phyloP scores from a whole-genome alignment of 2,113 vertebrate species.

The Forbesichthys papilliferus region DNA sequence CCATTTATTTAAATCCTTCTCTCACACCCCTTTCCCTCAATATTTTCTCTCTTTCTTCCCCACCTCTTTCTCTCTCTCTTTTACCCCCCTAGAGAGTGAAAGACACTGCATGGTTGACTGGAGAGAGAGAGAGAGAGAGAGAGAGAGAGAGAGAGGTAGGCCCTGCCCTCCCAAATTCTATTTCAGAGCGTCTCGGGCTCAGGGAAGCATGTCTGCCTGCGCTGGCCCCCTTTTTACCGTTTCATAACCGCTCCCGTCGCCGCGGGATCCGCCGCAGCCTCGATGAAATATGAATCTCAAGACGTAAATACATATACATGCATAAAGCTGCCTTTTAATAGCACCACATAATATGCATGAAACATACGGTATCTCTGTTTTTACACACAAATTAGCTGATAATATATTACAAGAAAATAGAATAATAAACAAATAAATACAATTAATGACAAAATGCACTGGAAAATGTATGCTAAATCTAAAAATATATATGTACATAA shows the following conservation, averaged over 20 bases:
- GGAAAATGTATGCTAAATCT: too few relatives aligned
- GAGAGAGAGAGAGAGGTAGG: slow-evolving; percentile 69
- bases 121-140: slow-evolving; percentile 66
- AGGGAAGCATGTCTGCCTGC: slow-evolving; percentile 64
- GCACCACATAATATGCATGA: too few relatives aligned
- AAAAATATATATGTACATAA: too few relatives aligned
- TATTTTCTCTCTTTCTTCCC: slow-evolving; percentile 11
- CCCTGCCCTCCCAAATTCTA: slow-evolving; percentile 72
- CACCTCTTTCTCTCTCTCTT: slow-evolving; percentile 39
- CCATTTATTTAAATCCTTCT: neutral
- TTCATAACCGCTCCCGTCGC: slow-evolving; percentile 38
- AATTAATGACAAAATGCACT: too few relatives aligned
- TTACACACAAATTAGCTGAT: too few relatives aligned
- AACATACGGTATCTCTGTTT: too few relatives aligned
- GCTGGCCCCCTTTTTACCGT: slow-evolving; percentile 55
- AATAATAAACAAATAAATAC: too few relatives aligned
- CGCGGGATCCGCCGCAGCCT: slow-evolving; percentile 6
- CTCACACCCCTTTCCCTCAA: slow-evolving; percentile 8
- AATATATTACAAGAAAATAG: too few relatives aligned
- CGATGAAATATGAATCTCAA: slow-evolving; percentile 33
- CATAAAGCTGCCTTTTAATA: too few relatives aligned
- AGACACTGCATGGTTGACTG: slow-evolving; percentile 69
- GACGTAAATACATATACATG: neutral
- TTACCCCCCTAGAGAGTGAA: slow-evolving; percentile 60
- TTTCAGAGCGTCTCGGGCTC: slow-evolving; percentile 66